Conservation (phyloP, 2,888 invertebrate genomes). For the Chaetogeoica ovagalla region DNA sequence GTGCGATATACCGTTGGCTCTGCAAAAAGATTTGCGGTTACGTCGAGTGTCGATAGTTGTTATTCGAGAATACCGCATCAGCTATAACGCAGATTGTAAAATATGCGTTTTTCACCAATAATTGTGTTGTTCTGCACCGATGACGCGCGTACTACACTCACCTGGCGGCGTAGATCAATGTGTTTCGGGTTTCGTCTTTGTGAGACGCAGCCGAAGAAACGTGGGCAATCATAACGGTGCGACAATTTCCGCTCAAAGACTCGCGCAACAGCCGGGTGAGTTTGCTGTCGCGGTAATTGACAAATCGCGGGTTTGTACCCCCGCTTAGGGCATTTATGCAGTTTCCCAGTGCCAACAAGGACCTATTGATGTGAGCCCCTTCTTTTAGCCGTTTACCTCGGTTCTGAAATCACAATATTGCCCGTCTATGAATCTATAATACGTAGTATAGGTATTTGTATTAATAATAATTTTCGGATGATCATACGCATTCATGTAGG, state of each 20-base stretch:
- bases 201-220: conserved; percentile 80
- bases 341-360: conserved; percentile 86
- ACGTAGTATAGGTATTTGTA: too few species aligned
- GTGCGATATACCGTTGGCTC: conserved; percentile 91
- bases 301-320: conserved; percentile 71
- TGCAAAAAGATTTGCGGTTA: not conserved
- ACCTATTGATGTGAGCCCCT: conserved; percentile 94
- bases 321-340: conserved; percentile 93
- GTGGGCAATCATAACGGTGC: conserved; percentile 96
- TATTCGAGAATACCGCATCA: too few species aligned
- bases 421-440: too few species aligned
- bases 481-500: too few species aligned
- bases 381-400: conserved; percentile 85
- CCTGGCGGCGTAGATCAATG: conserved; percentile 78
- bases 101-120: too few species aligned
- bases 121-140: not conserved
- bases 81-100: too few species aligned
- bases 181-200: conserved; percentile 91
- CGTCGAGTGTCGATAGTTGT: too few species aligned
- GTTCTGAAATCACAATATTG: conserved; percentile 62
- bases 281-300: conserved; percentile 95
- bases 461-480: too few species aligned
- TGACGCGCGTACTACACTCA: not conserved
- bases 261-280: conserved; percentile 86
- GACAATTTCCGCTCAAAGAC: conserved; percentile 86